A percentile compares a stretch with the other conserved stretches of the same genome.
phyloP scores from a whole-genome alignment of 2,797 vertebrate species.

The Sorex maritimensis region DNA sequence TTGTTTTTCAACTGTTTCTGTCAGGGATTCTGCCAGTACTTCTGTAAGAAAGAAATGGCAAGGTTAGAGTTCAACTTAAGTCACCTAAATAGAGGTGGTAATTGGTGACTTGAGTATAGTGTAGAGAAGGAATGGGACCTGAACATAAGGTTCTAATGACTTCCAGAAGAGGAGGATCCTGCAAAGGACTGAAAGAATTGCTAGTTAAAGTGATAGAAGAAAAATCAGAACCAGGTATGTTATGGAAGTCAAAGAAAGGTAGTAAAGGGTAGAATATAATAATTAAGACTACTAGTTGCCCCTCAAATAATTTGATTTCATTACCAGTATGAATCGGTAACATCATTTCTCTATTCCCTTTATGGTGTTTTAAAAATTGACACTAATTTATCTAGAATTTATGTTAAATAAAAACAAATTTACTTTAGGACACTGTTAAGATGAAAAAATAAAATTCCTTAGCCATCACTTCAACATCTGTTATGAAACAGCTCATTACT shows the following conservation, averaged over 20 bases:
- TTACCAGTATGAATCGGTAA: background rate
- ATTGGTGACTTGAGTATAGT: background rate
- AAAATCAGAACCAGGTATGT: background rate
- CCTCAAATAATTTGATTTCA: background rate
- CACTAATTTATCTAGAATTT: slow-evolving; percentile 60
- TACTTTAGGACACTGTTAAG: slow-evolving; percentile 36
- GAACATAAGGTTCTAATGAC: background rate
- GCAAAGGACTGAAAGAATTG: background rate
- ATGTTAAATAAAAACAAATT: slow-evolving; percentile 48
- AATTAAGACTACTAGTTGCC: background rate
- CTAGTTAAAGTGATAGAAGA: background rate
- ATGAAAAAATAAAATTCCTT: slow-evolving; percentile 35
- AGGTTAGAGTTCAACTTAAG: slow-evolving; percentile 47
- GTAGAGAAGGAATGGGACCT: slow-evolving; percentile 35
- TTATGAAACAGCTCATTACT: slow-evolving; percentile 32
- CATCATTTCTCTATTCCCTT: slow-evolving; percentile 29
- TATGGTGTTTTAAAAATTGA: slow-evolving; percentile 54
- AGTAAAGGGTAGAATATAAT: slow-evolving; percentile 23
- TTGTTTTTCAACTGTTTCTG: slow-evolving; percentile 18
- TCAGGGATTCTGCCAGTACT: background rate
- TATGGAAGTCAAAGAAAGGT: slow-evolving; percentile 25
- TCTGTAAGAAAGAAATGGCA: slow-evolving; percentile 43
- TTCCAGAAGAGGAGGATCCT: slow-evolving; percentile 14
- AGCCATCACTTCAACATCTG: slow-evolving; percentile 30
- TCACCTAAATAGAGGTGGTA: slow-evolving; percentile 10